These are phyloP conservation scores for Pseudolaguvia tuberculata DNA, from an alignment of 2,113 vertebrate genomes.

Conservation along the genomic window DNA sequence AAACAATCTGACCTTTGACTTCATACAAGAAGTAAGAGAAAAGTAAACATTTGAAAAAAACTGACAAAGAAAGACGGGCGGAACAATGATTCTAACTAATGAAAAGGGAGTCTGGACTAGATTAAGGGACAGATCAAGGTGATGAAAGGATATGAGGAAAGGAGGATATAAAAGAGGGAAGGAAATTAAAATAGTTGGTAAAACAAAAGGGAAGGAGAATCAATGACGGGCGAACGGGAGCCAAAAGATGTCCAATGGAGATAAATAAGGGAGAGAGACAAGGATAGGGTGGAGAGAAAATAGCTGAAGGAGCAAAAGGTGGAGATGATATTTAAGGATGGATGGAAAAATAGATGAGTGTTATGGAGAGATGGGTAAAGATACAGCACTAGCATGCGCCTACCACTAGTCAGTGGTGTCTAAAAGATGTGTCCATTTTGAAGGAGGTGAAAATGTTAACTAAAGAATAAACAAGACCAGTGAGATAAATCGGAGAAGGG, in stretches of 20 bases:
- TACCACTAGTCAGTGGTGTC: too few species aligned
- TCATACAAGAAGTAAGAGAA: background rate
- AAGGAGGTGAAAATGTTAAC: too few species aligned
- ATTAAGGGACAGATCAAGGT: conserved; percentile 14
- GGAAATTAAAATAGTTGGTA: conserved; percentile 20
- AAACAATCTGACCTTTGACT: background rate
- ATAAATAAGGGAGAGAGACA: background rate
- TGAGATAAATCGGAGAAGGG: too few species aligned
- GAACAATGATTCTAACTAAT: too few species aligned
- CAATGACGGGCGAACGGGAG: background rate
- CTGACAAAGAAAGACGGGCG: too few species aligned
- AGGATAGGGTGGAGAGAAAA: background rate
- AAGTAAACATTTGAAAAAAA: too few species aligned
- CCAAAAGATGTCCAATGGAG: background rate
- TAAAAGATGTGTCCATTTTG: too few species aligned
- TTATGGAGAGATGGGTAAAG: too few species aligned
- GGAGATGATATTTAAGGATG: background rate
- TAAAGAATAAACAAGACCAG: too few species aligned
- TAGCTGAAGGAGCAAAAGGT: background rate
- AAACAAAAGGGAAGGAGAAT: background rate
- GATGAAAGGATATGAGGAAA: conserved; percentile 4
- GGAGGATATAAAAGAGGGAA: conserved; percentile 7
- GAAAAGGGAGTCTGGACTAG: background rate
- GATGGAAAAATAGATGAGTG: too few species aligned
- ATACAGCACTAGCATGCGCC: too few species aligned